phyloP scores from a whole-genome alignment of 2,797 vertebrate species.

The Phoxinus dragarum region DNA sequence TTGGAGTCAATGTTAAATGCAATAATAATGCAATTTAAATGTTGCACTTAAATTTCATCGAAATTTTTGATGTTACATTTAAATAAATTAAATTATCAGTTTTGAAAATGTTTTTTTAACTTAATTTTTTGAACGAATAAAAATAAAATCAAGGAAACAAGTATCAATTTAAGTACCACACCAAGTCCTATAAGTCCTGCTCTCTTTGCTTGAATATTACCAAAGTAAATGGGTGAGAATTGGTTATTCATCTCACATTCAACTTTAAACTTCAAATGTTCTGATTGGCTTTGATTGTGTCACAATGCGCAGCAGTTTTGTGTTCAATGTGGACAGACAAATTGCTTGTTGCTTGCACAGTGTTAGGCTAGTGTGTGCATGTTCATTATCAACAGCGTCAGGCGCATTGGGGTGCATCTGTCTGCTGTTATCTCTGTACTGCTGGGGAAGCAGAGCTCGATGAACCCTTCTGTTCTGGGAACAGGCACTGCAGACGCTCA shows the following conservation, averaged over 20 bases:
- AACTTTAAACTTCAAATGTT: background rate
- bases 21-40: background rate
- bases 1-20: background rate
- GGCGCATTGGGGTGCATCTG: slow-evolving; percentile 30
- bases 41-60: background rate
- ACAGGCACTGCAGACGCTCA: slow-evolving; percentile 20
- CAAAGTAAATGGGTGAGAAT: background rate
- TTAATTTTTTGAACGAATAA: background rate
- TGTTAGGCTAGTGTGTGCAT: background rate
- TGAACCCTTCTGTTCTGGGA: slow-evolving; percentile 25
- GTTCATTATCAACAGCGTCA: slow-evolving; percentile 40
- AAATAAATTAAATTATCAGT: background rate
- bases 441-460: slow-evolving; percentile 16
- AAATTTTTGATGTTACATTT: background rate
- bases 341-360: background rate
- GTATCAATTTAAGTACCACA: background rate
- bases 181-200: background rate
- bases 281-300: background rate
- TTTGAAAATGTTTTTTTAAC: background rate
- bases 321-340: background rate
- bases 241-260: background rate
- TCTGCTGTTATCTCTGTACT: slow-evolving; percentile 41
- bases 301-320: background rate
- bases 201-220: background rate
- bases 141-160: background rate